Evolutionary conservation across 2,888 invertebrate species (phyloP).

Genomic region (Heliothis peltigera): DNA sequence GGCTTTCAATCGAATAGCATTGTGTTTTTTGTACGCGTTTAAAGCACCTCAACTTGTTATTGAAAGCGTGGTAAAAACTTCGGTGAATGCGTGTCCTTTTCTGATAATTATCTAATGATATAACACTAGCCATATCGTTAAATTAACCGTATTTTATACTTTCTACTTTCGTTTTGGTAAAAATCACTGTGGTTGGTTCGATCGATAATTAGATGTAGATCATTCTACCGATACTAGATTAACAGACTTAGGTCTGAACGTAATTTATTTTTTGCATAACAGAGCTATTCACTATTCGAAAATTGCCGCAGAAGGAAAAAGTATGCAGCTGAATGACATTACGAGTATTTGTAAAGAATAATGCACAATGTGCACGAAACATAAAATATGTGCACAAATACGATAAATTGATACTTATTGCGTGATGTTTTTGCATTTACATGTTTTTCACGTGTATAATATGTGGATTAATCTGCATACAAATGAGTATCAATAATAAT

Average conservation of each 20-base stretch:
- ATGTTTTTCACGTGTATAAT: slow-evolving; percentile 35
- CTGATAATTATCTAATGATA: slow-evolving; percentile 68
- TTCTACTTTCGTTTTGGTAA: slow-evolving; percentile 41
- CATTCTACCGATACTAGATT: slow-evolving; percentile 14
- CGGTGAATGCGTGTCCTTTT: slow-evolving; percentile 70
- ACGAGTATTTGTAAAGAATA: background rate
- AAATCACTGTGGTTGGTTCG: slow-evolving; percentile 14
- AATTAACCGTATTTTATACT: slow-evolving; percentile 49
- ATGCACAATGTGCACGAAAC: slow-evolving; percentile 4
- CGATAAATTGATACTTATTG: slow-evolving; percentile 28
- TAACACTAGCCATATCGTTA: slow-evolving; percentile 56
- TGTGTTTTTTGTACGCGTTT: slow-evolving; percentile 76
- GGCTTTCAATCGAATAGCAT: slow-evolving; percentile 82
- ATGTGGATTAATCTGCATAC: slow-evolving; percentile 36
- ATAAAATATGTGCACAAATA: slow-evolving; percentile 3
- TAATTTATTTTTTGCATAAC: slow-evolving; percentile 9
- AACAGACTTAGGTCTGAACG: background rate
- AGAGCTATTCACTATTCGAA: background rate
- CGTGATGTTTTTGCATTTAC: slow-evolving; percentile 26
- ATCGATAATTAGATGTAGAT: slow-evolving; percentile 32
- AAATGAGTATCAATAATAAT: slow-evolving; percentile 39
- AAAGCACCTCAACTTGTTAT: slow-evolving; percentile 71
- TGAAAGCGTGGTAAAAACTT: slow-evolving; percentile 73
- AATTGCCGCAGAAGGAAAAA: background rate
- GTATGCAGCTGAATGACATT: background rate